These are phyloP conservation scores for Dolichopus griseipennis DNA, from an alignment of 2,888 invertebrate species.

Conservation along the genomic window DNA sequence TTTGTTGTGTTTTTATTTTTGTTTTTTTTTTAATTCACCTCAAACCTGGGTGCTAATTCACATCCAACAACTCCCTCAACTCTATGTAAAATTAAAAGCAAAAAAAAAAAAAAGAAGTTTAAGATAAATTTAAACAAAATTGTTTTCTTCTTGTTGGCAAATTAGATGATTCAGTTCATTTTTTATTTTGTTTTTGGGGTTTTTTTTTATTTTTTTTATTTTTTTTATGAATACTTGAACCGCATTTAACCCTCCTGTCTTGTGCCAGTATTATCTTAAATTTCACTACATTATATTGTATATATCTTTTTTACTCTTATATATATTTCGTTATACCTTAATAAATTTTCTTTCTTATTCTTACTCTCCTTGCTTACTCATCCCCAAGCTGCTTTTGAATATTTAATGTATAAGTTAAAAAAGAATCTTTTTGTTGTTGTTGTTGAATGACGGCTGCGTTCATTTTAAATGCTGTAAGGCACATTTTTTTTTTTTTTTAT, in stretches of 20 bases:
- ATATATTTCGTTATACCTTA: too few relatives aligned
- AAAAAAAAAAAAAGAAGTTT: too few relatives aligned
- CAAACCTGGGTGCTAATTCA: neutral
- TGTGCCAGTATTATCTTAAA: neutral
- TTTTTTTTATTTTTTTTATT: neutral
- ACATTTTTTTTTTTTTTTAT: too few relatives aligned
- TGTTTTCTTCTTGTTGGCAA: slow-evolving; percentile 4
- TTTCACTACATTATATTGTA: too few relatives aligned
- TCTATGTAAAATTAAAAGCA: neutral
- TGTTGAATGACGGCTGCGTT: neutral
- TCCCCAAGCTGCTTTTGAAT: neutral
- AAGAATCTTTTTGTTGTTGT: neutral
- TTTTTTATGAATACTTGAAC: neutral
- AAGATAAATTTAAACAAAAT: neutral
- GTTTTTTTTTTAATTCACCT: neutral
- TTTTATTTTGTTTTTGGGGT: too few relatives aligned
- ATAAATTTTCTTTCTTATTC: neutral
- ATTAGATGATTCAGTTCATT: neutral
- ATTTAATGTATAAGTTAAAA: neutral
- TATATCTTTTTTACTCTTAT: too few relatives aligned
- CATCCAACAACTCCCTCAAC: neutral
- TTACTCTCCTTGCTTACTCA: neutral
- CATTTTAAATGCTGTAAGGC: neutral
- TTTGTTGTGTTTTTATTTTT: neutral
- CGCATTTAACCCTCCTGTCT: neutral